Evolutionary conservation across 2,113 vertebrate species (phyloP), one percentile per base, ranked within the genome.

Genomic region (Sinocyclocheilus grahami): DNA sequence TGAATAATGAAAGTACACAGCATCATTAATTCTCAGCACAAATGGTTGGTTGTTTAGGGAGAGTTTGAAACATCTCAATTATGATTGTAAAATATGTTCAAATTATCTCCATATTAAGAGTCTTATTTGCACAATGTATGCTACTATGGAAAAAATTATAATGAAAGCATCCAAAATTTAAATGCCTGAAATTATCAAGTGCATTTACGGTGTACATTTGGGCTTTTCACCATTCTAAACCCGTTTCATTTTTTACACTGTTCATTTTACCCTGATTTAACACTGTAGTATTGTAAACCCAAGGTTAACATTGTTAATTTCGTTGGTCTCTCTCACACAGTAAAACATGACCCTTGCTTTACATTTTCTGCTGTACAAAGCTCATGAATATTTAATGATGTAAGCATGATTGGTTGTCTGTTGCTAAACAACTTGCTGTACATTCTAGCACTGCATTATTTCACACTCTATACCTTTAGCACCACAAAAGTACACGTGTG

Each of bases 401-500:
- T 2, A 46, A 46, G 10, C 37, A 74, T n/a, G 13, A 51, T 77
- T 77, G 74, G 74, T 22, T 75, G 39, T n/a, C 72, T 39, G 11
- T 46, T 75, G 11, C 72, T 75, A 46, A 75, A 75, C 72, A 75
- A 14, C 33, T 46, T 74, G 71, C 71, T 74, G 37, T 46, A 42
- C 39, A 22, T 27, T 76, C 74, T 48, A 76, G 39, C 74, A 16
- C 74, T 76, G 72, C 39, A 76, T 76, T 27, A 16, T 48, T 51
- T 76, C 22, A 27, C 74, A 76, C 74, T 76, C 37, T 74, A n/a
- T n/a, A 74, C 37, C 18, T 74, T 76, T 76, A 76, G 74, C 0
- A 1, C 30, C 22, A 27, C 74, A 51, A 8, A 76, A 51, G n/a
- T 16, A 16, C 22, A 51, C 3, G 74, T 76, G 74, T 76, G 74